These are phyloP conservation scores for Drosophila robusta DNA, from an alignment of 2,888 invertebrate species.

Conservation along the genomic window DNA sequence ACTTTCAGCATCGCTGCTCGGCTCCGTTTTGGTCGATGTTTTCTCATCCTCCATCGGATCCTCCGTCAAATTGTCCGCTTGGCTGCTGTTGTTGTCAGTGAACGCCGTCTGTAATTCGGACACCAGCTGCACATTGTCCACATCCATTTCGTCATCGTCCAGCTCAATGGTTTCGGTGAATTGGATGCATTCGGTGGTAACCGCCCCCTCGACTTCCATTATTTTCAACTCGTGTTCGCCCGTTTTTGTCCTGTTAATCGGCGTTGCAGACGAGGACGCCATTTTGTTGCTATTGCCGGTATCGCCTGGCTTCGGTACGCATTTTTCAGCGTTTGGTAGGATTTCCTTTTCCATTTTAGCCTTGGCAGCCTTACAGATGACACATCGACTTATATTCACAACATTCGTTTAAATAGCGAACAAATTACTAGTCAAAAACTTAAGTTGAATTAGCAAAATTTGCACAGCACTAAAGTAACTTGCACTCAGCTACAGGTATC, in stretches of 20 bases:
- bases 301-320: constrained; percentile 2
- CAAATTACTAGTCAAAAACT: neutral
- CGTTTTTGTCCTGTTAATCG: neutral
- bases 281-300: constrained; percentile 64
- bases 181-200: neutral
- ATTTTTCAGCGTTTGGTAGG: neutral
- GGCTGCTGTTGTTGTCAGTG: neutral
- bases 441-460: neutral
- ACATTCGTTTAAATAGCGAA: neutral
- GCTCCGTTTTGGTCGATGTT: constrained; percentile 44
- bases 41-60: constrained; percentile 28
- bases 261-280: constrained; percentile 52
- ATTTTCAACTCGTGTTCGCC: constrained; percentile 61
- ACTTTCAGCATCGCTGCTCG: constrained; percentile 49
- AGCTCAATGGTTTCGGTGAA: constrained; percentile 38
- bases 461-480: neutral
- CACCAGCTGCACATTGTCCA: constrained; percentile 7
- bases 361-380: neutral
- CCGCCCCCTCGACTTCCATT: constrained; percentile 63
- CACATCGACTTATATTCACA: neutral
- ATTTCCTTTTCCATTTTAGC: constrained; percentile 22
- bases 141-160: constrained; percentile 47
- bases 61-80: constrained; percentile 11
- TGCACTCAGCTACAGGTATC: constrained; percentile 2
- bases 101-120: constrained; percentile 25